Base-by-base conservation (phyloP, 2,113 vertebrate species). In the Eulemur rufifrons region DNA sequence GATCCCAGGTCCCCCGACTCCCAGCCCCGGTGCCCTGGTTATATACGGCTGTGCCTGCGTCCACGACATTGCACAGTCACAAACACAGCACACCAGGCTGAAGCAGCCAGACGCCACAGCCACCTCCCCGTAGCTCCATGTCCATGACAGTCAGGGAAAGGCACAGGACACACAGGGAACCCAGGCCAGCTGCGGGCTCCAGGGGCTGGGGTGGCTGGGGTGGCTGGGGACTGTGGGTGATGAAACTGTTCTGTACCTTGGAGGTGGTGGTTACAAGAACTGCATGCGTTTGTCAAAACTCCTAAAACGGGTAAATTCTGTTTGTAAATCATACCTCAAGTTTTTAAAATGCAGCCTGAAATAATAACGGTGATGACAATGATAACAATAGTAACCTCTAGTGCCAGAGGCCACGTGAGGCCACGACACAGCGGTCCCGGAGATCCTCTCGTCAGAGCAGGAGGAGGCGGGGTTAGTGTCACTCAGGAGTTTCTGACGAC, bases 51-150 rank as follows among this genome's bases (percentile, higher is more conserved):
- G 4, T 81, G 63, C 17, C 0, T 0, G 11, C 17, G n/a, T 20
- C 66, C 77, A 3, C 1, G 6, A 8, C 25, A 12, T 27, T 0
- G 0, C 42, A 2, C 20, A 20, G 2, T 34, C 1, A 1, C 15
- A 5, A 6, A 21, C 0, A 4, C 42, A n/a, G 32, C 61, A 2
- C 1, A 0, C 45, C 29, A 61, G 25, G 39, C 34, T 8, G 6
- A 42, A 56, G 21, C 6, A 37, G 39, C 61, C 86, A 25, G 61
- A n/a, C 0, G 0, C 50, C 50, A 0, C 11, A 45, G 25, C 66
- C 13, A 32, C 56, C 2, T 29, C 3, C 8, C 2, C 3, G 2
- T 1, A 3, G 9, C 4, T 21, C 61, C 29, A 1, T 1, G 6
- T 0, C 10, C 21, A 27, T 0, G 23, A 23, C n/a, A 2, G 66